Base-by-base conservation (phyloP, 2,113 vertebrate species). In the Pitta sordida region DNA sequence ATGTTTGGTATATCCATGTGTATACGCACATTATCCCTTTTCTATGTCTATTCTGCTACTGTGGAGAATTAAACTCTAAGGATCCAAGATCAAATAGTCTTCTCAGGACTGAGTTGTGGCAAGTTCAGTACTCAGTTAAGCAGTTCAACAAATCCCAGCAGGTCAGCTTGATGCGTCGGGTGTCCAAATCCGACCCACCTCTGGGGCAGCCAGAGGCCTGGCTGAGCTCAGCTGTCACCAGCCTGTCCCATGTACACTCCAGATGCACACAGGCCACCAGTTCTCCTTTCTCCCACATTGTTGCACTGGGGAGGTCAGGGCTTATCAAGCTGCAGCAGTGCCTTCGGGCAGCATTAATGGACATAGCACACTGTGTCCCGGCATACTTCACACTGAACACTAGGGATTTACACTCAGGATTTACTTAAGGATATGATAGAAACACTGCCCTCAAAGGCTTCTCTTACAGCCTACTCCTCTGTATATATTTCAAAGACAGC, bases 181-280 rank as follows among this genome's bases (percentile, higher is more conserved):
- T 68, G 81, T 79, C n/a, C 32, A 49, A 64, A 7, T 37, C 20
- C 0, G 0, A 13, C 6, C 24, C 39, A 29, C 16, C 13, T 48
- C 52, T n/a, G 69, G 69, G 53, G 43, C 84, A 91, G 53, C 9
- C 62, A 60, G 48, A 49, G 55, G 60, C 39, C 73, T 78, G 83
- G 55, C 68, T 4, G 12, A 91, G 68, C 68, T 86, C 3, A 6
- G 51, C 53, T 88, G 55, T 59, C 84, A 69, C 62, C 77, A 82
- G 36, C 30, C 36, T 0, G 0, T 56, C 48, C 69, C 41, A 5
- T 13, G 34, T 15, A 16, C 56, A 84, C n/a, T n/a, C n/a, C n/a
- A n/a, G n/a, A n/a, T n/a, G n/a, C n/a, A n/a, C n/a, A n/a, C n/a
- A n/a, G n/a, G n/a, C n/a, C n/a, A 44, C 17, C 2, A 0, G 30